phyloP scores from a whole-genome alignment of 2,113 vertebrate species.

The Nicator chloris region DNA sequence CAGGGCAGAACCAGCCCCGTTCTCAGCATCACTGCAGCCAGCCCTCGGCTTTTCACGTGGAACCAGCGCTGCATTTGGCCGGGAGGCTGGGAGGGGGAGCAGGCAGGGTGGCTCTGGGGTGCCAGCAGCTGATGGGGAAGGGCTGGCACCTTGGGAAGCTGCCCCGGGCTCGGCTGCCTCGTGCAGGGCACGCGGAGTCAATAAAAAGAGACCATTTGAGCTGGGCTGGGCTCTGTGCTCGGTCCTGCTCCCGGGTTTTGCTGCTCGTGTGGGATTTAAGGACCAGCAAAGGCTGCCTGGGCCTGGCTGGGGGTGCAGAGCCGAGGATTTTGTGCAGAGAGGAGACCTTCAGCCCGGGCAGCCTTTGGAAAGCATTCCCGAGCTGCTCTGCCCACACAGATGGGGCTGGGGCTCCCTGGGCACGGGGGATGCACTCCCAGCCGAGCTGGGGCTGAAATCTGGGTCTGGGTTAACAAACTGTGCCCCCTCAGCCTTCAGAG shows the following conservation, averaged over 20 bases:
- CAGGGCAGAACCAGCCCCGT: neutral
- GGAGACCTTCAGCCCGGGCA: no score
- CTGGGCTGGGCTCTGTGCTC: no score
- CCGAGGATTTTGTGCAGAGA: neutral
- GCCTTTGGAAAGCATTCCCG: neutral
- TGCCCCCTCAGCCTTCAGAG: neutral
- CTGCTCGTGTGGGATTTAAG: neutral
- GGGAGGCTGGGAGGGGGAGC: neutral
- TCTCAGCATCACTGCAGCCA: neutral
- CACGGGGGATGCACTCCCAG: accelerated
- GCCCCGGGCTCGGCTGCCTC: neutral
- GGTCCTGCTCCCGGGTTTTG: neutral
- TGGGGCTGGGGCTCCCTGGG: accelerated
- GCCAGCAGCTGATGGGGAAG: neutral
- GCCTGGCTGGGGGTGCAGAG: neutral
- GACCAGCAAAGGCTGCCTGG: neutral
- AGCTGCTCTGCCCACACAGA: neutral
- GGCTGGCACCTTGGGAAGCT: neutral
- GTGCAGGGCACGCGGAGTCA: neutral
- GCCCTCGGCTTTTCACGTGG: neutral
- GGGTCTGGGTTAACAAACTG: neutral
- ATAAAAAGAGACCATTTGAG: no score
- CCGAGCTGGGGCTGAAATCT: neutral
- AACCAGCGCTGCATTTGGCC: neutral
- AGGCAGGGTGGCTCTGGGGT: neutral